Conservation (phyloP, 2,797 vertebrate genomes). For the Eulemur albifrons region DNA sequence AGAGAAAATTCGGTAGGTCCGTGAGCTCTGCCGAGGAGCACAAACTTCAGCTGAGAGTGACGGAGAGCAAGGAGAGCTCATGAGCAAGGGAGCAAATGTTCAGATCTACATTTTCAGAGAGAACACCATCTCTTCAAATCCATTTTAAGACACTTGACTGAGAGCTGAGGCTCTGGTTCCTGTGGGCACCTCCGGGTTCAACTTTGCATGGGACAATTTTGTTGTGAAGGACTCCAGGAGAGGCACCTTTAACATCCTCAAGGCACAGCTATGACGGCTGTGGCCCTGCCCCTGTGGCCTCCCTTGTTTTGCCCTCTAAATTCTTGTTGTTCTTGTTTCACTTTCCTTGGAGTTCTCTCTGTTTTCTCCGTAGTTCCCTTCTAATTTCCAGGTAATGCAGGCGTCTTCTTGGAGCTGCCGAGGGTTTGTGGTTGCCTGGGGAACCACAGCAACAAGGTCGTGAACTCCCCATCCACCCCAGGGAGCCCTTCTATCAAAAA, state of each 20-base stretch:
- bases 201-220: fast-evolving
- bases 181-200: no score
- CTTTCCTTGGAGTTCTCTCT: neutral
- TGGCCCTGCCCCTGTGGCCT: neutral
- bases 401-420: slow-evolving; percentile 37
- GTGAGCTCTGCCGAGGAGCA: neutral
- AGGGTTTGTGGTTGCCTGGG: slow-evolving; percentile 23
- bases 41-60: neutral
- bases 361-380: neutral
- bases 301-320: neutral
- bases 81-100: neutral
- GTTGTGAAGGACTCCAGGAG: neutral
- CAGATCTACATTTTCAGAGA: neutral
- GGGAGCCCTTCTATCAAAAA: slow-evolving; percentile 38
- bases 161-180: neutral
- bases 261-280: neutral
- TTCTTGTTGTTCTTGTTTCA: neutral
- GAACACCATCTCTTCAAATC: neutral
- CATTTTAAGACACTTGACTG: neutral
- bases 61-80: neutral
- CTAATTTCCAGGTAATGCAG: neutral
- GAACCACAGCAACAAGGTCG: neutral
- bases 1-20: neutral
- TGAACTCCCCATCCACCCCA: slow-evolving; percentile 8
- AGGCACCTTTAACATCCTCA: neutral